Base-by-base conservation (phyloP, 2,888 invertebrate genomes). In the Drosophila anomalipes region DNA sequence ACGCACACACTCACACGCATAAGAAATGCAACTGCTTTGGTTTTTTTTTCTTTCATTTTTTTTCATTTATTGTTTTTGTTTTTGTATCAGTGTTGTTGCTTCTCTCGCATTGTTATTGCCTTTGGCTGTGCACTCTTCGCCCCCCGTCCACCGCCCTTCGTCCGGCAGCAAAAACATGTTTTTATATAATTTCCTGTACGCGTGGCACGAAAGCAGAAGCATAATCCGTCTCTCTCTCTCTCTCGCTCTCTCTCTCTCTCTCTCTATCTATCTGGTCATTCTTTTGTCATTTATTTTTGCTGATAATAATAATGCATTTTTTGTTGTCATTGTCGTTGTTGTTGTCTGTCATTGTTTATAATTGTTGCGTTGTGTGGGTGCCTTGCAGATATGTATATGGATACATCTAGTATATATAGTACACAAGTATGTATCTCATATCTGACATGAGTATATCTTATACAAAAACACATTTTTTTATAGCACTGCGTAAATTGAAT, bases 101-200 rank as follows among this genome's bases (percentile, higher is more conserved):
- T 60, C 65, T 61, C 64, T 82, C 71, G 77, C 75, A 80, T 81
- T 82, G 82, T 87, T 89, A 85, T 77, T 87, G 61, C 74, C 64
- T 56, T 63, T 63, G 64, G 69, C 64, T 49, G 28, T 60, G 62
- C 57, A 39, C 49, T 41, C 39, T 57, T 22, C 30, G 2, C 32
- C 28, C 26, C 22, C 53, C 49, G 19, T 26, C 22, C 35, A 12
- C 2, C 39, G 10, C 33, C 14, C 44, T 7, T 10, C 6, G 5
- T 37, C 37, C 14, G 52, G 58, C 60, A 66, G 74, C 71, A 80
- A 70, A 76, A 83, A 85, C 89, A 89, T 86, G 89, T 85, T 85
- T 89, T 87, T 86, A 91, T 88, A 91, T 86, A 88, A 91, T 91
- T 92, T 89, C 82, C 82, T 90, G 88, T 85, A 85, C 82, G 88